phyloP scores from a whole-genome alignment of 1,140 invertebrate species.

The Cryptotermes secundus region DNA sequence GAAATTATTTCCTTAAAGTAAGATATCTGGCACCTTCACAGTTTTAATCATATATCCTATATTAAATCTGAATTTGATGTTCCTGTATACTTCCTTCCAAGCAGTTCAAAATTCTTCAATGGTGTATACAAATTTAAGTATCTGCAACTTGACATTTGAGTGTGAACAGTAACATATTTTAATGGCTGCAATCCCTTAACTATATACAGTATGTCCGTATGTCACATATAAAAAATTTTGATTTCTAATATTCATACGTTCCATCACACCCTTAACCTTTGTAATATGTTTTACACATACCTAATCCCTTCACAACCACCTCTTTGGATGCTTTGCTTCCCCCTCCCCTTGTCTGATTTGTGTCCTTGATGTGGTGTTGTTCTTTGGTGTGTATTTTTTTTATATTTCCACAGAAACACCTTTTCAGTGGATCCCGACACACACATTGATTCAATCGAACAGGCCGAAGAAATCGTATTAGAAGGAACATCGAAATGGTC shows the following conservation, averaged over 20 bases:
- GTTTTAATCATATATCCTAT: no score
- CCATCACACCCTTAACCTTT: neutral
- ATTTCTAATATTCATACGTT: neutral
- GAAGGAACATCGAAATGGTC: slow-evolving; percentile 99
- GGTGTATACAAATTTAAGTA: no score
- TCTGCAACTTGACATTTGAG: no score
- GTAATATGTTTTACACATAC: neutral
- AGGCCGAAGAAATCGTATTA: slow-evolving; percentile 95
- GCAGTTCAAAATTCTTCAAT: no score
- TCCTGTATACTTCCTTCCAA: no score
- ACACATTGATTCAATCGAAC: slow-evolving; percentile 97
- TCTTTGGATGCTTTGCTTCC: slow-evolving; percentile 3
- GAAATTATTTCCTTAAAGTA: no score
- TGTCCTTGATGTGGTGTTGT: slow-evolving; percentile 33
- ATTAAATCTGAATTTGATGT: no score
- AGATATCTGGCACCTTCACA: no score
- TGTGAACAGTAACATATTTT: no score
- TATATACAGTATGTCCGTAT: neutral
- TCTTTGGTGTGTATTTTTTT: slow-evolving; percentile 35
- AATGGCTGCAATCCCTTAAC: no score
- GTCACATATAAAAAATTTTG: neutral
- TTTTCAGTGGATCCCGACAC: slow-evolving; percentile 98
- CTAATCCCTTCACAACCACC: neutral
- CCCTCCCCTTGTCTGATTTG: slow-evolving; percentile 20
- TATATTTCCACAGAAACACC: slow-evolving; percentile 72